These are phyloP conservation scores for Electrophaes corylata DNA, from an alignment of 2,888 invertebrate genomes.

Conservation along the genomic window DNA sequence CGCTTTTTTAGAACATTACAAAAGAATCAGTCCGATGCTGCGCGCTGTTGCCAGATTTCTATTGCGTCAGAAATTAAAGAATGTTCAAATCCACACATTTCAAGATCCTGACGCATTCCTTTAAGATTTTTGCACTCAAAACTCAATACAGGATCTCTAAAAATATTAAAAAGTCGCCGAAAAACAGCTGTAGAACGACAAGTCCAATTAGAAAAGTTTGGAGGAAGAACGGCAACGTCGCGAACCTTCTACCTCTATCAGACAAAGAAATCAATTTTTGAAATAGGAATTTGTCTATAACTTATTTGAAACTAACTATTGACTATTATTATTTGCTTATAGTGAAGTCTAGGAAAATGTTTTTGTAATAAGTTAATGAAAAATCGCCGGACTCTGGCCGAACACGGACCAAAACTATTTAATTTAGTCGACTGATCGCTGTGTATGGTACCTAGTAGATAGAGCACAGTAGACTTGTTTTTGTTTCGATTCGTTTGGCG, in stretches of 20 bases:
- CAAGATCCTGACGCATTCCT: slow-evolving; percentile 72
- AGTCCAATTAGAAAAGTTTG: slow-evolving; percentile 47
- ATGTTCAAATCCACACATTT: slow-evolving; percentile 76
- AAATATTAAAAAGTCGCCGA: slow-evolving; percentile 22
- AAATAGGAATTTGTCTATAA: slow-evolving; percentile 2
- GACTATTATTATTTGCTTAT: slow-evolving; percentile 51
- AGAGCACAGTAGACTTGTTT: slow-evolving; percentile 50
- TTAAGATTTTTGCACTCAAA: slow-evolving; percentile 45
- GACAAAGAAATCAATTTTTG: slow-evolving; percentile 59
- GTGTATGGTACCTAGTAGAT: too few relatives aligned
- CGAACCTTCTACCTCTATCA: slow-evolving; percentile 50
- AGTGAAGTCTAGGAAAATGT: slow-evolving; percentile 11
- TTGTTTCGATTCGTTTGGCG: slow-evolving; percentile 59
- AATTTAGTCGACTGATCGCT: slow-evolving; percentile 9
- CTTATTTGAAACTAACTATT: slow-evolving; percentile 13
- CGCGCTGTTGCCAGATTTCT: slow-evolving; percentile 80
- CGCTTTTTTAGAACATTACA: slow-evolving; percentile 69
- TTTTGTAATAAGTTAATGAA: background rate
- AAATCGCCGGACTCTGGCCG: slow-evolving; percentile 24
- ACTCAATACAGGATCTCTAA: slow-evolving; percentile 38
- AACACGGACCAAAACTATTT: slow-evolving; percentile 50
- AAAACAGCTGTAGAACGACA: slow-evolving; percentile 21
- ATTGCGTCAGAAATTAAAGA: slow-evolving; percentile 79
- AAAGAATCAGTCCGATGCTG: slow-evolving; percentile 68
- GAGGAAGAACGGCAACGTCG: slow-evolving; percentile 76